phyloP scores from a whole-genome alignment of 1,140 invertebrate species.

The Chrysomallon squamiferum region DNA sequence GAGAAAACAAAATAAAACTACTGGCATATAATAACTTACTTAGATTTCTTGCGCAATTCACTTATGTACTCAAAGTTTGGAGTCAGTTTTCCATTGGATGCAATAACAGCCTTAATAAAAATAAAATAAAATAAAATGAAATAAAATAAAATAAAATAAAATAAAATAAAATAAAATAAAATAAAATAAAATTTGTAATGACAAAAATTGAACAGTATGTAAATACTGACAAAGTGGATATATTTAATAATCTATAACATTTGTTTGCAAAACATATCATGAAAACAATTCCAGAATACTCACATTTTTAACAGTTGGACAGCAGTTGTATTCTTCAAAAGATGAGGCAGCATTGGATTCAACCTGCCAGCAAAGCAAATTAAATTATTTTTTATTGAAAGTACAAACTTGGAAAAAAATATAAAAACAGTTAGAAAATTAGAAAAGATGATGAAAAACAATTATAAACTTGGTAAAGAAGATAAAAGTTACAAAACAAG shows the following conservation, averaged over 20 bases:
- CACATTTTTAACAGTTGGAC: conserved; percentile 79
- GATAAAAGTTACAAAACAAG: no score
- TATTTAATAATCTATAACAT: no score
- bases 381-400: not conserved
- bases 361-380: conserved; percentile 66
- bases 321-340: conserved; percentile 80
- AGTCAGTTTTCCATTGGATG: conserved; percentile 92
- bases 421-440: not conserved
- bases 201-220: no score
- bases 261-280: no score
- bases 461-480: no score
- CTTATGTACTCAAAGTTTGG: conserved; percentile 94
- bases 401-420: not conserved
- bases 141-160: no score
- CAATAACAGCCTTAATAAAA: conserved; percentile 83
- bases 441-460: not conserved
- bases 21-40: conserved; percentile 61
- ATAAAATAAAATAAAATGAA: conserved; percentile 21
- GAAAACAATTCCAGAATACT: no score
- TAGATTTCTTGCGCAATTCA: conserved; percentile 75
- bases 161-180: no score
- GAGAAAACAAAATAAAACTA: no score
- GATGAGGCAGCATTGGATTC: conserved; percentile 86
- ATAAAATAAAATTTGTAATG: no score
- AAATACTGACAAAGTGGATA: no score